Percentiles rank a stretch among this genome's conserved stretches.
These are phyloP conservation scores for Macrophya alboannulata DNA, from an alignment of 2,888 invertebrate species.

Conservation along the genomic window DNA sequence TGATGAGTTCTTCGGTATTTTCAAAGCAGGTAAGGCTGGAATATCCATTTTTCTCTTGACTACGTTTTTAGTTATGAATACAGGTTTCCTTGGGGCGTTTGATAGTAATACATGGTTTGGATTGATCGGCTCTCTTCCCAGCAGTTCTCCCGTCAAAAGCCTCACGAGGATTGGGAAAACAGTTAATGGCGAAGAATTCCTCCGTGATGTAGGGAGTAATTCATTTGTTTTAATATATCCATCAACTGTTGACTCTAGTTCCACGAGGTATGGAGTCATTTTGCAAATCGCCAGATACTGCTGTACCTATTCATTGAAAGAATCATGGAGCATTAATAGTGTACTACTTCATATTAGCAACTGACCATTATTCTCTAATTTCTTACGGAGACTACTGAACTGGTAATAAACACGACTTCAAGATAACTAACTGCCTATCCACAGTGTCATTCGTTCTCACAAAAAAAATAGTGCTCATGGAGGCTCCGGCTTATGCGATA, in stretches of 20 bases:
- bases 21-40: conserved; percentile 18
- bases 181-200: conserved; percentile 59
- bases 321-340: background rate
- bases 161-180: conserved; percentile 66
- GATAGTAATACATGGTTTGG: conserved; percentile 66
- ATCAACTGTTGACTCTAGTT: conserved; percentile 67
- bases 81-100: conserved; percentile 69
- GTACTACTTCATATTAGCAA: background rate
- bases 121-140: conserved; percentile 66
- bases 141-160: conserved; percentile 72
- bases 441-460: too few relatives aligned
- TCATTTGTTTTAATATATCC: conserved; percentile 65
- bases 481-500: too few relatives aligned
- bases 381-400: background rate
- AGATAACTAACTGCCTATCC: background rate
- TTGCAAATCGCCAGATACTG: conserved; percentile 70
- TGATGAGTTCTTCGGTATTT: conserved; percentile 54
- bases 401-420: too few relatives aligned
- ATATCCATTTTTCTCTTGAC: conserved; percentile 64
- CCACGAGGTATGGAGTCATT: conserved; percentile 67
- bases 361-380: background rate
- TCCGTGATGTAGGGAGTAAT: conserved; percentile 61
- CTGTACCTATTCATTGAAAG: conserved; percentile 67
- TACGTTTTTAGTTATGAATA: conserved; percentile 71
- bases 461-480: too few relatives aligned